A percentile compares a stretch with the other conserved stretches of the same genome.
These are phyloP conservation scores for Aurelia sp. DNA, from an alignment of 30 jellyfish, hydroid and myxozoan genomes.

Conservation along the genomic window DNA sequence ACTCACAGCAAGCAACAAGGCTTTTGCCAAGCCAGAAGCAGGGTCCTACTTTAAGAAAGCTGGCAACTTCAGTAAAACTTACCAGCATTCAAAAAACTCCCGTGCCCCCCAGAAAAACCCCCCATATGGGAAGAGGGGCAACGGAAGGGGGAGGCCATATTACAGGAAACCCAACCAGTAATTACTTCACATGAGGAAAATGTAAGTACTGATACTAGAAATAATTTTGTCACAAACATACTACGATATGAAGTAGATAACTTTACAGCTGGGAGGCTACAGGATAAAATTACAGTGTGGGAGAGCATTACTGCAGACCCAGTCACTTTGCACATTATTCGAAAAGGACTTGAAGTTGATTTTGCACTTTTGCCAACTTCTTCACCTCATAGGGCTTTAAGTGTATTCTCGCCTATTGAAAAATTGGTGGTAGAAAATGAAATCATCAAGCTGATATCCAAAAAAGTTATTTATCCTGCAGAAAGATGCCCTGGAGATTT, in stretches of 20 bases:
- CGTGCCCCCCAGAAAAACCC: too few species aligned
- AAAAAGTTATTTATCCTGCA: neutral
- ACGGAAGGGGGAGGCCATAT: neutral
- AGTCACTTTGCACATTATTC: slow-evolving; percentile 16
- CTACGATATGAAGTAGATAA: too few species aligned
- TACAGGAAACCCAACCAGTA: neutral
- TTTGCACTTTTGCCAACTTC: neutral
- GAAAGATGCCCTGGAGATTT: slow-evolving; percentile 11
- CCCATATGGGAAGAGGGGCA: neutral
- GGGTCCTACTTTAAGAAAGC: too few species aligned
- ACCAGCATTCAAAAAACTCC: too few species aligned
- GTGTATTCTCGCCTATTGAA: neutral
- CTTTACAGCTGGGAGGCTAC: slow-evolving; percentile 10
- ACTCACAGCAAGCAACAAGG: too few species aligned
- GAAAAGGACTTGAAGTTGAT: neutral
- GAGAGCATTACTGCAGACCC: slow-evolving; percentile 36
- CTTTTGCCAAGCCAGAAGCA: too few species aligned
- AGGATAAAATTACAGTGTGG: neutral
- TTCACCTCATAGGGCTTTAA: neutral
- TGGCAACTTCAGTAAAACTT: too few species aligned
- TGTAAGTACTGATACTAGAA: too few species aligned
- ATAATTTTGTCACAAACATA: too few species aligned
- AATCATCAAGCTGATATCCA: neutral
- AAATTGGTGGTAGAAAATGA: neutral
- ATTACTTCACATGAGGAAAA: neutral